These are phyloP conservation scores for Cryptocephalus moraei DNA, from an alignment of 2,888 invertebrate genomes.

Conservation along the genomic window DNA sequence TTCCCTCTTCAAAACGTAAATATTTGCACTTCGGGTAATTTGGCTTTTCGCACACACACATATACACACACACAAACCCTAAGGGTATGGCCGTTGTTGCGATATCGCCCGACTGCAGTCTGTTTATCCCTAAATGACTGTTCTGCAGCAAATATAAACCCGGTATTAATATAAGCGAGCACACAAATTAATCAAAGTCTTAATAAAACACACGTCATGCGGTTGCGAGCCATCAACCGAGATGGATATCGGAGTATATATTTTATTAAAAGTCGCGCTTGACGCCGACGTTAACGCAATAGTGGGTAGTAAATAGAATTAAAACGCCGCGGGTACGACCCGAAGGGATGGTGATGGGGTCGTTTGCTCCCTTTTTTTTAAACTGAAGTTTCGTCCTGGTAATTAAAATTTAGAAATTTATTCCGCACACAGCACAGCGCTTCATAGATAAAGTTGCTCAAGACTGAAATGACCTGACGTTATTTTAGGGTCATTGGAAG, in stretches of 20 bases:
- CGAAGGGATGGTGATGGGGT: too few species aligned
- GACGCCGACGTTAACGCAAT: too few species aligned
- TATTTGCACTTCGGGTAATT: slow-evolving; percentile 18
- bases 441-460: too few species aligned
- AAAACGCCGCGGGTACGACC: too few species aligned
- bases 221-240: slow-evolving; percentile 4
- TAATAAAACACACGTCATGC: slow-evolving; percentile 9
- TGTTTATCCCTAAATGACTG: slow-evolving; percentile 10
- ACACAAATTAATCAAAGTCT: slow-evolving; percentile 18
- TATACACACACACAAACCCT: slow-evolving; percentile 3
- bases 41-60: slow-evolving; percentile 16
- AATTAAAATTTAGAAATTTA: too few species aligned
- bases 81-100: slow-evolving; percentile 2
- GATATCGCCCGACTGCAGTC: slow-evolving; percentile 9
- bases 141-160: slow-evolving; percentile 10
- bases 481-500: too few species aligned
- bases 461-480: too few species aligned
- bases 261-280: too few species aligned
- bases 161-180: slow-evolving; percentile 14
- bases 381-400: too few species aligned
- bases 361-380: too few species aligned
- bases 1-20: slow-evolving; percentile 18
- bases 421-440: too few species aligned
- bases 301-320: too few species aligned
- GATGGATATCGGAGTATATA: not conserved